Percentiles rank a stretch among this genome's conserved stretches.
Evolutionary conservation across 2,113 vertebrate species (phyloP).

Genomic region (Mesocricetus auratus): DNA sequence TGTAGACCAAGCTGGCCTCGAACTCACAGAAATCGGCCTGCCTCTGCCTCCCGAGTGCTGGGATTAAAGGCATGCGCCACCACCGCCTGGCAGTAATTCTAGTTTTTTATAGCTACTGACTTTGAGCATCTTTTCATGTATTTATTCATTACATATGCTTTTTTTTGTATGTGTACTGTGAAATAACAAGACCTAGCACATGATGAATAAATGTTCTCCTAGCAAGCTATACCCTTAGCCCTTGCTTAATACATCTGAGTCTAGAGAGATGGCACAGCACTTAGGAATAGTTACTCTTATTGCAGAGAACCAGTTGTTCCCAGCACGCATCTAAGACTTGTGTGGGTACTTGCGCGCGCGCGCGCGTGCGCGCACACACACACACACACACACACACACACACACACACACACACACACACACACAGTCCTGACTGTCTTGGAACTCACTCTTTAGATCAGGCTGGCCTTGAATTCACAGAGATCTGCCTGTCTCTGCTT

Average conservation of each 20-base stretch:
- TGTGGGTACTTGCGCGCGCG: neutral
- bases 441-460: no score
- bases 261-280: neutral
- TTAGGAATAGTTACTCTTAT: neutral
- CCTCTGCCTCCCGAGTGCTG: no score
- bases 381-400: neutral
- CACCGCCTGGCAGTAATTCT: no score
- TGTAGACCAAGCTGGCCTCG: no score
- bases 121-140: neutral
- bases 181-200: neutral
- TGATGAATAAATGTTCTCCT: neutral
- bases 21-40: no score
- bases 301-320: neutral
- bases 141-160: neutral
- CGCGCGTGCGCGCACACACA: no score
- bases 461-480: no score
- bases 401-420: neutral
- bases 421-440: no score
- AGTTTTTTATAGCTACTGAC: slow-evolving; percentile 11
- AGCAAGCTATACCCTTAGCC: neutral
- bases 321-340: neutral
- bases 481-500: no score
- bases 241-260: slow-evolving; percentile 21
- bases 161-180: neutral
- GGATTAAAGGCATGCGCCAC: no score